Base-by-base conservation (phyloP, 2,888 invertebrate species). In the Macropis europaea region DNA sequence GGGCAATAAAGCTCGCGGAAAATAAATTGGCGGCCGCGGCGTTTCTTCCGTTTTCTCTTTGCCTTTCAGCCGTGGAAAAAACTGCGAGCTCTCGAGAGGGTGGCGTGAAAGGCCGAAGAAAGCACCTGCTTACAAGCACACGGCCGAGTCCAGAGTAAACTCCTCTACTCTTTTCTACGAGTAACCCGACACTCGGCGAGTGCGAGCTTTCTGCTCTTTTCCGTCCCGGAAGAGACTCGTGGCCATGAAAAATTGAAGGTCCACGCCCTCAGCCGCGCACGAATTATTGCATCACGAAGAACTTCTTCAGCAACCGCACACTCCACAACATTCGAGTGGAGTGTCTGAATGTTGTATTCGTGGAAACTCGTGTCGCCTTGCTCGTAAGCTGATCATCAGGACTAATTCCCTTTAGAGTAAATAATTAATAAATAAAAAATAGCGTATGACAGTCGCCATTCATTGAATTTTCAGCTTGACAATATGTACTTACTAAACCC, bases 131-230 rank as follows among this genome's bases (percentile, higher is more conserved):
- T 42, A 61, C 32, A 54, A 40, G 17, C 28, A 57, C 70, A 32
- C 60, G 64, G 45, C 47, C 45, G 42, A 57, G 60, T 75, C 68
- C 68, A 76, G 76, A 64, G 61, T 57, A 72, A 68, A 64, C 68
- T 60, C 52, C 45, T 2, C 48, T 54, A n/a, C n/a, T n/a, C n/a
- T 59, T 57, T 74, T 54, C 59, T 62, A 19, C 59, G 54, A 52
- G 57, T 64, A 67, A 75, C 63, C 72, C 52, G 72, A 64, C 75
- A 71, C 66, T 57, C 43, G 24, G 36, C 57, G 53, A 74, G 70
- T 62, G 60, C 57, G 71, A 56, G 61, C 68, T 47, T 62, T 67
- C 53, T 62, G 71, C 76, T 71, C 74, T 75, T 74, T 73, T 75
- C 73, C 42, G 40, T 43, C 9, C 24, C 53, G 48, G 53, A 66